These are phyloP conservation scores for Atta cephalotes DNA, from an alignment of 1,140 invertebrate species.

Conservation along the genomic window DNA sequence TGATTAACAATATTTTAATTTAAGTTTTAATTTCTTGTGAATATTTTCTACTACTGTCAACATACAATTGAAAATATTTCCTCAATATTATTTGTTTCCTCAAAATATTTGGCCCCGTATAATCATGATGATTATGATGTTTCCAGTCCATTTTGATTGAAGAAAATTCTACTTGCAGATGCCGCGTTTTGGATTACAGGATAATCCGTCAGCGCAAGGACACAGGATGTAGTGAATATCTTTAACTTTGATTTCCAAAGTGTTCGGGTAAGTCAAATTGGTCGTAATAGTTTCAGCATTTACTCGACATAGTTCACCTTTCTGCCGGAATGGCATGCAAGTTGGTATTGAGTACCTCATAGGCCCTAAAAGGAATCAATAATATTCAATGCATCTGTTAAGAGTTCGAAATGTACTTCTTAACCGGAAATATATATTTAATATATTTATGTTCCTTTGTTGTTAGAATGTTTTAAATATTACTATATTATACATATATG, in stretches of 20 bases:
- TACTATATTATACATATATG: background rate
- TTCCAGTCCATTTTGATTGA: background rate
- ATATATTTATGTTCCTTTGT: background rate
- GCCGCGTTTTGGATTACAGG: conserved; percentile 63
- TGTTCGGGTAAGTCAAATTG: conserved; percentile 73
- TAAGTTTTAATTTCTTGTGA: background rate
- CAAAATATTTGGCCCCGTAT: background rate
- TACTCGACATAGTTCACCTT: conserved; percentile 74
- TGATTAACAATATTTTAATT: background rate
- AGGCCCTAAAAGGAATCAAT: conserved; percentile 55
- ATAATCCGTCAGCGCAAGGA: conserved; percentile 74
- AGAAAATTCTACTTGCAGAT: conserved; percentile 58
- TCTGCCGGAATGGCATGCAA: conserved; percentile 65
- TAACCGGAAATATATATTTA: background rate
- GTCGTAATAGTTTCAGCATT: conserved; percentile 50
- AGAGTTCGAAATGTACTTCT: background rate
- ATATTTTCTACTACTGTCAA: background rate
- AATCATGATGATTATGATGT: background rate
- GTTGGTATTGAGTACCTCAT: conserved; percentile 72
- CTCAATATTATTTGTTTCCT: background rate
- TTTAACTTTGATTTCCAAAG: conserved; percentile 57
- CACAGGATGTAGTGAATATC: conserved; percentile 75
- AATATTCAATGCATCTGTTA: background rate
- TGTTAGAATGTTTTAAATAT: background rate
- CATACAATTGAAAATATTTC: background rate